These are phyloP conservation scores for Crocallis elinguaria DNA, from an alignment of 2,888 invertebrate species.

Conservation along the genomic window DNA sequence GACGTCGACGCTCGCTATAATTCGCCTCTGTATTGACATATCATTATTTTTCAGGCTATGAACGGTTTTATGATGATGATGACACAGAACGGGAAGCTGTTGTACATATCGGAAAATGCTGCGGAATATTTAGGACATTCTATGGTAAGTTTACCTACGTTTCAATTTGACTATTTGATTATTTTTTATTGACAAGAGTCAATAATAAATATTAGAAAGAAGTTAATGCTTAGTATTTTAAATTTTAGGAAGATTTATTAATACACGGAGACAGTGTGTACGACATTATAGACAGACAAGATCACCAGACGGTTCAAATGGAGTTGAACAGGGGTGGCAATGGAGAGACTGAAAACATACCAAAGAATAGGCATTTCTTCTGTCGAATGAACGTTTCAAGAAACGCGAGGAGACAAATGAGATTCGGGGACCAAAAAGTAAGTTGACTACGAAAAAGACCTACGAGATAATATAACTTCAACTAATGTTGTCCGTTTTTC, in stretches of 20 bases:
- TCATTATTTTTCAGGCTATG: slow-evolving; percentile 91
- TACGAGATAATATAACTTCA: no score
- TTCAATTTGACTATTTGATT: not conserved
- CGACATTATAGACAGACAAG: slow-evolving; percentile 99
- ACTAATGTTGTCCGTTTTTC: not conserved
- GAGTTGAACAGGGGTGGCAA: slow-evolving; percentile 90
- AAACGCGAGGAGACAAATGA: slow-evolving; percentile 97
- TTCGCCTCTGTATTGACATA: slow-evolving; percentile 40
- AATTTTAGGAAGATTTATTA: slow-evolving; percentile 95
- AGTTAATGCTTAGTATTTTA: no score
- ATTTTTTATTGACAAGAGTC: no score
- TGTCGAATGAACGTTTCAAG: slow-evolving; percentile 99
- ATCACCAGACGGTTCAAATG: slow-evolving; percentile 97
- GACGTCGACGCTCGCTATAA: no score
- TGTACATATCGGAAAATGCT: slow-evolving; percentile 99
- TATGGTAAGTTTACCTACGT: slow-evolving; percentile 87
- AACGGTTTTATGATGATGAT: slow-evolving; percentile 99
- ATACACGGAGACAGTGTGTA: slow-evolving; percentile 99
- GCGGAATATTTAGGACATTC: slow-evolving; percentile 99
- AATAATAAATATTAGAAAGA: no score
- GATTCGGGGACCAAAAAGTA: slow-evolving; percentile 99
- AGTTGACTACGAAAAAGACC: slow-evolving; percentile 39
- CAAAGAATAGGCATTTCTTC: slow-evolving; percentile 92
- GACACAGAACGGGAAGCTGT: slow-evolving; percentile 98
- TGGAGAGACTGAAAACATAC: slow-evolving; percentile 83